These are phyloP conservation scores for Lithobates pipiens DNA, from an alignment of 2,797 vertebrate species.

Conservation along the genomic window DNA sequence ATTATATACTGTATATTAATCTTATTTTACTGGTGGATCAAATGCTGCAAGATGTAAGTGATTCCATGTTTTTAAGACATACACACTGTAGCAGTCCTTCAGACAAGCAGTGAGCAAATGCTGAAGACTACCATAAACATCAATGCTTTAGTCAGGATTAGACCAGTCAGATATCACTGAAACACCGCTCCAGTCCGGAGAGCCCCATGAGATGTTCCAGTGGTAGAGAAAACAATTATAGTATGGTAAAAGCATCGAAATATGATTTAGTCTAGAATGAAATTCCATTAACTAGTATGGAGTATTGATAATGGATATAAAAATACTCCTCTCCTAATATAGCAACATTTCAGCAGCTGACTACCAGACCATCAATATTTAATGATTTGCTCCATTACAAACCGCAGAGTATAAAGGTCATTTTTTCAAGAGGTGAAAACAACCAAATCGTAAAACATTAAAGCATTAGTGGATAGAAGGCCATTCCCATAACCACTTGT, in stretches of 20 bases:
- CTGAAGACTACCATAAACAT: no score
- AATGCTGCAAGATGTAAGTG: no score
- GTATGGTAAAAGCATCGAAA: neutral
- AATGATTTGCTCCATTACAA: conserved; percentile 55
- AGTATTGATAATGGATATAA: conserved; percentile 22
- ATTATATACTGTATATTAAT: no score
- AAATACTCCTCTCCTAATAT: conserved; percentile 56
- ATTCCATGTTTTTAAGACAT: no score
- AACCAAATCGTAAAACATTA: conserved; percentile 32
- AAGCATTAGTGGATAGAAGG: conserved; percentile 31
- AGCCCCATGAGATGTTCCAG: neutral
- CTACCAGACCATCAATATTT: conserved; percentile 62
- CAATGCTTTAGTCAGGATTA: no score
- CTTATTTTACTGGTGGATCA: no score
- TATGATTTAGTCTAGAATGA: neutral
- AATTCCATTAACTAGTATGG: neutral
- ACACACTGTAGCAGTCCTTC: no score
- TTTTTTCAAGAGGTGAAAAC: conserved; percentile 38
- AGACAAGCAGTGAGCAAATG: no score
- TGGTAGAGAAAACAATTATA: neutral
- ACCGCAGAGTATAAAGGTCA: conserved; percentile 62
- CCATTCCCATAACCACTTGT: conserved; percentile 21
- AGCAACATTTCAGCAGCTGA: conserved; percentile 44
- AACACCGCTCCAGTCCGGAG: no score
- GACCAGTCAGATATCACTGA: no score